Evolutionary conservation across 2,888 invertebrate genomes (phyloP), one percentile per base, ranked within the genome.

Genomic region (Epiblema foenella): DNA sequence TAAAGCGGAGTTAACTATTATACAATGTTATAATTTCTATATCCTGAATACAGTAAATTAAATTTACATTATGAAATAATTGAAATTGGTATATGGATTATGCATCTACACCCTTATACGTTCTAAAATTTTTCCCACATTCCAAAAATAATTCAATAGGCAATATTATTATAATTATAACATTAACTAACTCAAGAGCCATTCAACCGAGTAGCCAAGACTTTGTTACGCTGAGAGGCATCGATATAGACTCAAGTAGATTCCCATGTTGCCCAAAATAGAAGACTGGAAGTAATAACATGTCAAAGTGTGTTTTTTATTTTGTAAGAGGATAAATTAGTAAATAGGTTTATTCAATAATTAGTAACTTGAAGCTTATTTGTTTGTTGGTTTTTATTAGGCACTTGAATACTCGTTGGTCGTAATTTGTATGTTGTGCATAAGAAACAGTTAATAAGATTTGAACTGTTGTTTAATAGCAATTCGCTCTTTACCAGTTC

Each of bases 181-280:
- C 75, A 74, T 73, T 74, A 70, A 65, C 59, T 69, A 69, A 70
- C 74, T 76, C 73, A 74, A 76, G 76, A 73, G 76, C 74, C 72
- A 72, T 74, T 74, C 74, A 63, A 74, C 74, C 76, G 65, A 74
- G 76, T 78, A 75, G 73, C 74, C 71, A 73, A 74, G 75, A 73
- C 74, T 62, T 71, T 73, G 59, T 62, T 62, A 57, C 69, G 73
- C 60, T 24, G n/a, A 59, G 24, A 29, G 68, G 60, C 56, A 66
- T 62, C 60, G 68, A 79, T 79, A 76, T 75, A 73, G 74, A 73
- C 75, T 84, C 78, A 75, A 85, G 85, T 84, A 77, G 75, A 81
- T 86, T 86, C 86, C 82, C 86, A 86, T 82, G 85, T 75, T 76
- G 75, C 79, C 81, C 75, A 77, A 84, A 85, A 86, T 86, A 85